Base-by-base conservation (phyloP, 1,140 invertebrate species). In the Diorhabda carinulata region DNA sequence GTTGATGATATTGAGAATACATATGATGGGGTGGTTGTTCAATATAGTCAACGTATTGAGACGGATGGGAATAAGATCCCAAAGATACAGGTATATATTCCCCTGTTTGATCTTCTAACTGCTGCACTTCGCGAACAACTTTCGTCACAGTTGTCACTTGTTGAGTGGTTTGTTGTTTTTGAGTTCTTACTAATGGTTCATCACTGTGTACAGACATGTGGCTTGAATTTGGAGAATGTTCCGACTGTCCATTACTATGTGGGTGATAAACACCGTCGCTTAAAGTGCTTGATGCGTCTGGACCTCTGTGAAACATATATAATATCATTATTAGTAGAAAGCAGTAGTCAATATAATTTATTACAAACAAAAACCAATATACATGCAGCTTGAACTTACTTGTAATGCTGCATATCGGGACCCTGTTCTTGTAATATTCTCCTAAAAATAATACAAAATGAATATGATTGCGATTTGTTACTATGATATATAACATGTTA, bases 341-440 rank as follows among this genome's bases (percentile, higher is more conserved):
- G 25, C 25, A 25, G 25, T 25, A 25, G 25, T 25, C 25, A 25
- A 25, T 25, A 1, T 25, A 25, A 25, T 25, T 25, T 25, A 25
- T 25, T 25, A 25, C 25, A 56, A 45, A 62, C 41, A 25, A 59
- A 43, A 60, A 61, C 43, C 6, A 62, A 44, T 67, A n/a, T 66
- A 25, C 76, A 76, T 75, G 72, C 73, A 73, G 63, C 61, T 69
- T 56, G n/a, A 74, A 85, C 87, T 88, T 83, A 88, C 87, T 87
- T 86, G 77, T 88, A 88, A 78, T 89, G 87, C 77, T 86, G 87
- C 85, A 89, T 87, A 78, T 87, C 86, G 79, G 85, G 80, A 70
- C 82, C 84, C 82, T 87, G 86, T 73, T 89, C 87, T 81, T 88
- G 86, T 69, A 89, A 83, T 73, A 88, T 85, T 79, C 87, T 84